A percentile compares a stretch with the other conserved stretches of the same genome.
Conservation (phyloP, 2,797 vertebrate genomes). For the Poecile montanus region DNA sequence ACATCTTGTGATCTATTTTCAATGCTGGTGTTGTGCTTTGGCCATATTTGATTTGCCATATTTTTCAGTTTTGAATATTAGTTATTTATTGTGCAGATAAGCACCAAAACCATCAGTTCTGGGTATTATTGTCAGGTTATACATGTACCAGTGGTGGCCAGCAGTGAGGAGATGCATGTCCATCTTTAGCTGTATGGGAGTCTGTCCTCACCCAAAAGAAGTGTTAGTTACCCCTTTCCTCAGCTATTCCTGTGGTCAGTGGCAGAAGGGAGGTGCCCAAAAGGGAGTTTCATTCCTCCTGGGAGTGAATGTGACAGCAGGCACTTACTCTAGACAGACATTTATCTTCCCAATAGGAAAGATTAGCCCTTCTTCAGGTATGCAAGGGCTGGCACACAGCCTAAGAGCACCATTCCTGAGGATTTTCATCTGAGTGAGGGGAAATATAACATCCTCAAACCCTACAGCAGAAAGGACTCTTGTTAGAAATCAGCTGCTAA, state of each 20-base stretch:
- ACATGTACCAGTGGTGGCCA: no score
- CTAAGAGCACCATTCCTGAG: fast-evolving
- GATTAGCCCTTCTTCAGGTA: not conserved
- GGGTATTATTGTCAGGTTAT: fast-evolving
- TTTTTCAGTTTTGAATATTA: not conserved
- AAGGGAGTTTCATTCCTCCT: not conserved
- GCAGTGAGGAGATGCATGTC: not conserved
- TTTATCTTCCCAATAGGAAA: not conserved
- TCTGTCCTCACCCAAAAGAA: not conserved
- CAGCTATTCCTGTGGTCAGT: fast-evolving
- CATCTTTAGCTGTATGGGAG: not conserved
- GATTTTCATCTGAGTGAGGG: not conserved
- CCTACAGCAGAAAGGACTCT: not conserved
- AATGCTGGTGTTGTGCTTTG: not conserved
- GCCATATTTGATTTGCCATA: not conserved
- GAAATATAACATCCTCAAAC: not conserved
- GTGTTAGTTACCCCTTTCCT: not conserved
- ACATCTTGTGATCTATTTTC: not conserved
- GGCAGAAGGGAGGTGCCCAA: not conserved
- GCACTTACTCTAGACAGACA: not conserved
- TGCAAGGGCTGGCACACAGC: not conserved
- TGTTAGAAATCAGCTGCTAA: not conserved
- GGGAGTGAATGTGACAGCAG: not conserved
- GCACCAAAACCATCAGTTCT: not conserved
- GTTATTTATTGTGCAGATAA: not conserved